Evolutionary conservation across 2,888 invertebrate genomes (phyloP).

Genomic region (Cephalotes varians): DNA sequence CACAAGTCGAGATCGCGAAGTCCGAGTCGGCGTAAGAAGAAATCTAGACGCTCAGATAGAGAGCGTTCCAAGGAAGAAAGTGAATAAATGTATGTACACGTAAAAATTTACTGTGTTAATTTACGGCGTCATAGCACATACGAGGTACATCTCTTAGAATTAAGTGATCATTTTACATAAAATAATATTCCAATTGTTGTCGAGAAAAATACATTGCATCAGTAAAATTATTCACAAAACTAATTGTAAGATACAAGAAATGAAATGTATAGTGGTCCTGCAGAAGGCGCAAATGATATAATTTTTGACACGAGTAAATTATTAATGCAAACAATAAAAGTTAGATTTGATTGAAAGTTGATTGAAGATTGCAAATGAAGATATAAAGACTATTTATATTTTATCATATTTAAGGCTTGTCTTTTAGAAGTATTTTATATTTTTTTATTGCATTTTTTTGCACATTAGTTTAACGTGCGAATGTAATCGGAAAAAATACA

Average conservation of each 20-base stretch:
- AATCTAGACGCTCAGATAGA: constrained; percentile 90
- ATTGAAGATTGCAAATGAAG: neutral
- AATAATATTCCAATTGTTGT: neutral
- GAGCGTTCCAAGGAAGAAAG: constrained; percentile 89
- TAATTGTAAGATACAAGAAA: constrained; percentile 27
- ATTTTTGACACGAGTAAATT: constrained; percentile 34
- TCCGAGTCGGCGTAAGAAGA: constrained; percentile 90
- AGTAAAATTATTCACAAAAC: constrained; percentile 5
- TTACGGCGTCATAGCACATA: neutral
- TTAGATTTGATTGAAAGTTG: neutral
- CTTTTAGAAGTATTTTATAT: neutral
- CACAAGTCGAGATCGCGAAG: constrained; percentile 91
- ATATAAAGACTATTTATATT: neutral
- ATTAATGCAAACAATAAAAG: constrained; percentile 27
- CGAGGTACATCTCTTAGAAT: neutral
- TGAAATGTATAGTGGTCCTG: neutral
- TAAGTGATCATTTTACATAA: neutral
- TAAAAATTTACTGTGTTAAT: constrained; percentile 5
- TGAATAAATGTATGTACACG: constrained; percentile 85
- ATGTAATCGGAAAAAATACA: too few species aligned
- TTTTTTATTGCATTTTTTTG: too few species aligned
- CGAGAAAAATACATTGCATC: neutral
- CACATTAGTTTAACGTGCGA: too few species aligned
- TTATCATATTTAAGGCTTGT: neutral
- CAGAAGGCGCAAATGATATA: constrained; percentile 7